A percentile compares a stretch with the other conserved stretches of the same genome.
phyloP scores from a whole-genome alignment of 2,113 vertebrate species.

The Rhabdomys dilectus region DNA sequence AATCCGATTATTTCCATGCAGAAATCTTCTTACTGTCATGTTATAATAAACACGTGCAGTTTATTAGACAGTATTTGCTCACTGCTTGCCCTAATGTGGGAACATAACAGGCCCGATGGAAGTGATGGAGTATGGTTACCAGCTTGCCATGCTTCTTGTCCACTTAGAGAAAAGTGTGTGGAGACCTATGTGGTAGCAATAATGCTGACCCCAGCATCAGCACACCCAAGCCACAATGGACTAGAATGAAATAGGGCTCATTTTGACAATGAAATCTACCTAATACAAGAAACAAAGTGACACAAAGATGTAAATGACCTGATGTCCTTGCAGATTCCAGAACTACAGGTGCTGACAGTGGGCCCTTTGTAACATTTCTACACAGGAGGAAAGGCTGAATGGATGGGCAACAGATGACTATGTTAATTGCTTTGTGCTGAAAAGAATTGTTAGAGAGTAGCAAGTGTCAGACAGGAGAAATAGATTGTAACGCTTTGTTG shows the following conservation, averaged over 20 bases:
- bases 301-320: too few species aligned
- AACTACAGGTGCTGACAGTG: too few species aligned
- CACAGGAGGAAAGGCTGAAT: neutral
- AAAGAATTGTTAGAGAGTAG: neutral
- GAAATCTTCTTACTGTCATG: neutral
- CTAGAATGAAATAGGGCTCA: neutral
- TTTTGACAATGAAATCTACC: neutral
- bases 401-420: neutral
- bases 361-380: neutral
- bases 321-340: neutral
- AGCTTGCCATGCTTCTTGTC: neutral
- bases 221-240: accelerated
- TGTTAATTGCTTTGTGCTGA: neutral
- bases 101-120: neutral
- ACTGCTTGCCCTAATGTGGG: neutral
- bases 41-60: neutral
- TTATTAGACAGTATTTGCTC: neutral
- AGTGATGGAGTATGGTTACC: neutral
- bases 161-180: neutral
- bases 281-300: neutral
- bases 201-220: neutral
- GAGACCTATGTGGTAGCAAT: neutral
- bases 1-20: neutral
- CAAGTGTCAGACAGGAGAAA: neutral
- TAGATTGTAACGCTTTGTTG: neutral